A percentile compares a stretch with the other conserved stretches of the same genome.
Conservation (phyloP, 2,113 vertebrate genomes). For the Gobio gobio region DNA sequence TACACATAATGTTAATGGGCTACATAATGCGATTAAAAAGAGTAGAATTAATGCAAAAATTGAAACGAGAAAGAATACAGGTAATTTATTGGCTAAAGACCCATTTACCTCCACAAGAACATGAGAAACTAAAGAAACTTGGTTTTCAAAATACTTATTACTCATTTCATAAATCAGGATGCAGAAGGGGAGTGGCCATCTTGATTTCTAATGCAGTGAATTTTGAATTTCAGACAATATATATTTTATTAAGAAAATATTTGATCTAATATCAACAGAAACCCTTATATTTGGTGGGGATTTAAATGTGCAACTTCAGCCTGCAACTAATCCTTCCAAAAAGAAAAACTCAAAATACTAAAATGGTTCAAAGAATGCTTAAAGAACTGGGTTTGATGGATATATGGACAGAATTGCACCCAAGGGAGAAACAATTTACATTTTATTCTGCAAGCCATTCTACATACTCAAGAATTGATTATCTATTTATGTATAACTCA, state of each 20-base stretch:
- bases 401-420: conserved; percentile 14
- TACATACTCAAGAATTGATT: conserved; percentile 10
- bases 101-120: not conserved
- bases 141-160: not conserved
- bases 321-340: not conserved
- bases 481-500: conserved; percentile 7
- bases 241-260: not conserved
- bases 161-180: not conserved
- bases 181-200: not conserved
- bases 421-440: not conserved
- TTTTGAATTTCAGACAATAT: not conserved
- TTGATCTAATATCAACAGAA: not conserved
- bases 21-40: not conserved
- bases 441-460: not conserved
- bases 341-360: not conserved
- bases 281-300: not conserved
- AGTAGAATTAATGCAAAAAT: conserved; percentile 6
- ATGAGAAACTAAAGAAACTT: not conserved
- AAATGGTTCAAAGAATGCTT: not conserved
- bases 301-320: conserved; percentile 9
- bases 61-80: not conserved
- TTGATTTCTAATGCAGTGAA: not conserved
- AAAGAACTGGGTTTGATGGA: conserved; percentile 20
- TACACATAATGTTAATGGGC: not conserved
- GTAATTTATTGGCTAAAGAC: conserved; percentile 11